These are phyloP conservation scores for Neodon shergylaensis DNA, from an alignment of 2,113 vertebrate genomes.

Conservation along the genomic window DNA sequence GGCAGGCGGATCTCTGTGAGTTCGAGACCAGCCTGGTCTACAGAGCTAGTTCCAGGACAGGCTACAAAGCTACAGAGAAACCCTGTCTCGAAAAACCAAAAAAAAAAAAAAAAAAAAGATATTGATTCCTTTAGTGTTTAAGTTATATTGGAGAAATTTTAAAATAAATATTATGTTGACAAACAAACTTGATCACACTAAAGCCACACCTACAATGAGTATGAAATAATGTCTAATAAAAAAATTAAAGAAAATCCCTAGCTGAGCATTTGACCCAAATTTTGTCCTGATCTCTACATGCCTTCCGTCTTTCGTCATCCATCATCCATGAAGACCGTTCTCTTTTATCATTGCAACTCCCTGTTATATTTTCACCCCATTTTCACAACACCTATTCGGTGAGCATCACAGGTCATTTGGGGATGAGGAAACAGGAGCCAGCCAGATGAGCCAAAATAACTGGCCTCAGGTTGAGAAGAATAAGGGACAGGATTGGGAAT, in stretches of 20 bases:
- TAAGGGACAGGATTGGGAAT: background rate
- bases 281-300: background rate
- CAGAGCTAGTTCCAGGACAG: too few species aligned
- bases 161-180: background rate
- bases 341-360: background rate
- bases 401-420: slow-evolving; percentile 2
- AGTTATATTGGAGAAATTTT: slow-evolving; percentile 25
- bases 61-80: too few species aligned
- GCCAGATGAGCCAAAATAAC: background rate
- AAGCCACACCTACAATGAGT: background rate
- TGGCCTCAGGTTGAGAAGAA: background rate
- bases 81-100: too few species aligned
- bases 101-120: background rate
- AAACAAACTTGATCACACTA: slow-evolving; percentile 20
- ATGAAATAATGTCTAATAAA: background rate
- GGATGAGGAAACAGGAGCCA: background rate
- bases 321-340: background rate
- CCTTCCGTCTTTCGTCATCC: background rate
- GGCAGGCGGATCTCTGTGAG: too few species aligned
- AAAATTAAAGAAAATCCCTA: background rate
- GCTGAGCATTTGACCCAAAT: slow-evolving; percentile 28
- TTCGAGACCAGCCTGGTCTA: too few species aligned
- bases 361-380: background rate
- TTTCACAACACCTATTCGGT: background rate
- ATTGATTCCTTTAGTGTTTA: slow-evolving; percentile 2